Percentiles rank a stretch among this genome's conserved stretches.
These are phyloP conservation scores for Papilio polyxenes DNA, from an alignment of 1,140 invertebrate genomes.

Conservation along the genomic window DNA sequence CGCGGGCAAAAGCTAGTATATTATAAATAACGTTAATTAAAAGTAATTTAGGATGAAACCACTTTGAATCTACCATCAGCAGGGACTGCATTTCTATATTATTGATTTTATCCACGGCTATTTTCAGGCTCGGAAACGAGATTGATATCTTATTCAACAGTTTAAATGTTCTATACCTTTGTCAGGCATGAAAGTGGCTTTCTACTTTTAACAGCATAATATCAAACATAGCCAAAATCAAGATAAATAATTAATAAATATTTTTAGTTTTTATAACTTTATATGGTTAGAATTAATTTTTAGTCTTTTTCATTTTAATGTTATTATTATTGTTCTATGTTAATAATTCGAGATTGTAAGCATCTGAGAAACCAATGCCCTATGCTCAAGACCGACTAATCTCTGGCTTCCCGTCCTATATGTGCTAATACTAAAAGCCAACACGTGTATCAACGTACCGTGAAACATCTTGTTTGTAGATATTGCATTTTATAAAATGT, in stretches of 20 bases:
- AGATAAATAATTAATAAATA: not conserved
- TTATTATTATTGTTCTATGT: not conserved
- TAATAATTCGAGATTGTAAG: conserved; percentile 16
- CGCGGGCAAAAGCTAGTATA: too few relatives aligned
- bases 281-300: not conserved
- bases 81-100: not conserved
- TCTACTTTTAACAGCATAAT: conserved; percentile 4
- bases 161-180: conserved; percentile 23
- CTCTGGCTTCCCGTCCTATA: conserved; percentile 11
- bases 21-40: too few relatives aligned
- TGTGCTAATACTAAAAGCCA: conserved; percentile 14
- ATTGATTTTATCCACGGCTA: not conserved
- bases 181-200: conserved; percentile 29
- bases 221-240: not conserved
- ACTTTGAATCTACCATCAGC: not conserved
- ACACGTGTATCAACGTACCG: conserved; percentile 1
- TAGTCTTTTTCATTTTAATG: not conserved
- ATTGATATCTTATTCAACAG: conserved; percentile 31
- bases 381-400: conserved; percentile 22
- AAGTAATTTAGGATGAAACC: not conserved
- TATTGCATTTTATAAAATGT: too few relatives aligned
- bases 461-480: not conserved
- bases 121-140: not conserved
- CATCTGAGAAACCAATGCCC: not conserved
- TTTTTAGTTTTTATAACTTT: not conserved